These are phyloP conservation scores for Sylvietta virens DNA, from an alignment of 2,113 vertebrate genomes.

Conservation along the genomic window DNA sequence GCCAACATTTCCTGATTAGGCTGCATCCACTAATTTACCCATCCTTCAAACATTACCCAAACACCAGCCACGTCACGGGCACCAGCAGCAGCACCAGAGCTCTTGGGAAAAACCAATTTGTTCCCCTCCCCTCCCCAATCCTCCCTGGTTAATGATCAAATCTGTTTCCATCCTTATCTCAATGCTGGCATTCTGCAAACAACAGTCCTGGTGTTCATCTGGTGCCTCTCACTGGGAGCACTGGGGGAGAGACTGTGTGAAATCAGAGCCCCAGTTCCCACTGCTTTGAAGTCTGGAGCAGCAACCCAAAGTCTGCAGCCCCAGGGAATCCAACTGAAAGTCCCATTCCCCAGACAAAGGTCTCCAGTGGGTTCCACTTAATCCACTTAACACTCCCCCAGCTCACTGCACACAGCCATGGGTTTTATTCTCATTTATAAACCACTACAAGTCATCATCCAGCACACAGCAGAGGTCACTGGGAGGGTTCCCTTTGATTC, in stretches of 20 bases:
- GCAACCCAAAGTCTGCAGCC: not conserved
- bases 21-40: not conserved
- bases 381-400: not conserved
- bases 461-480: not conserved
- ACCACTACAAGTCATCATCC: not conserved
- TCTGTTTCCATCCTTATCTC: constrained; percentile 8
- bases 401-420: not conserved
- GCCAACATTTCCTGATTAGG: constrained; percentile 39
- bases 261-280: not conserved
- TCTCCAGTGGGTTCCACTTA: not conserved
- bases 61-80: not conserved
- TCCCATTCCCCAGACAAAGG: not conserved
- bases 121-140: not conserved
- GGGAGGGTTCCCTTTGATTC: not conserved
- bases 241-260: not conserved
- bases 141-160: constrained; percentile 17
- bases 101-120: not conserved
- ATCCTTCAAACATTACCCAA: not conserved
- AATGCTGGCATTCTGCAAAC: constrained; percentile 5
- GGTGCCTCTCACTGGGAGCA: not conserved
- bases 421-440: not conserved
- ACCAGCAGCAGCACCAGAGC: not conserved
- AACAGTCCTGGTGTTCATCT: not conserved
- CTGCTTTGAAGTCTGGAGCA: not conserved
- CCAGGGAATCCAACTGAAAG: not conserved